Evolutionary conservation across 2,113 vertebrate species (phyloP).

Genomic region (Lampris incognitus): DNA sequence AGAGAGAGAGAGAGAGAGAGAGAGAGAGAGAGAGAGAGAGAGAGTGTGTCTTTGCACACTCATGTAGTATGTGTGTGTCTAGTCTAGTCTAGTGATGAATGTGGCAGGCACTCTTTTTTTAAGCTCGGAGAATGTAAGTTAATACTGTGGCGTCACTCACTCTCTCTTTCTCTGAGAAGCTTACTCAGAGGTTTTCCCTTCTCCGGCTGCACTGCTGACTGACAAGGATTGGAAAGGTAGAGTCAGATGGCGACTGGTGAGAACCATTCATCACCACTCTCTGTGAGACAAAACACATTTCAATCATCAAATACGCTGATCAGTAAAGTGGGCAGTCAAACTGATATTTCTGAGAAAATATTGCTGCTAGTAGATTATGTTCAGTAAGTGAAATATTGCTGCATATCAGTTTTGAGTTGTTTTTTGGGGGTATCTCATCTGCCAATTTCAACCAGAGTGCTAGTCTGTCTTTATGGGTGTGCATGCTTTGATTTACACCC

Average conservation of each 20-base stretch:
- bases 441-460: background rate
- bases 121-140: constrained; percentile 41
- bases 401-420: background rate
- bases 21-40: constrained; percentile 6
- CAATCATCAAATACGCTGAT: constrained; percentile 21
- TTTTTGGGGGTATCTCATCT: background rate
- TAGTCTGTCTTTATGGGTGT: background rate
- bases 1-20: constrained; percentile 6
- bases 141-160: constrained; percentile 19
- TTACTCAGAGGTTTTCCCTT: constrained; percentile 27
- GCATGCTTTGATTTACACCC: too few species aligned
- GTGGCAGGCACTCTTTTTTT: constrained; percentile 28
- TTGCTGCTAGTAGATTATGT: constrained; percentile 27
- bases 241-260: constrained; percentile 45
- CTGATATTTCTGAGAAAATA: constrained; percentile 20
- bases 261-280: constrained; percentile 38
- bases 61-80: constrained; percentile 8
- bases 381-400: constrained; percentile 6
- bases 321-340: constrained; percentile 6
- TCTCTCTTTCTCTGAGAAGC: constrained; percentile 35
- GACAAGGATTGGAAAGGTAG: constrained; percentile 21
- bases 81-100: constrained; percentile 28
- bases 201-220: constrained; percentile 41
- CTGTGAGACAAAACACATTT: constrained; percentile 21
- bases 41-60: constrained; percentile 37